A percentile compares a stretch with the other conserved stretches of the same genome.
These are phyloP conservation scores for Tenthredo mesomela DNA, from an alignment of 2,888 invertebrate species.

Conservation along the genomic window DNA sequence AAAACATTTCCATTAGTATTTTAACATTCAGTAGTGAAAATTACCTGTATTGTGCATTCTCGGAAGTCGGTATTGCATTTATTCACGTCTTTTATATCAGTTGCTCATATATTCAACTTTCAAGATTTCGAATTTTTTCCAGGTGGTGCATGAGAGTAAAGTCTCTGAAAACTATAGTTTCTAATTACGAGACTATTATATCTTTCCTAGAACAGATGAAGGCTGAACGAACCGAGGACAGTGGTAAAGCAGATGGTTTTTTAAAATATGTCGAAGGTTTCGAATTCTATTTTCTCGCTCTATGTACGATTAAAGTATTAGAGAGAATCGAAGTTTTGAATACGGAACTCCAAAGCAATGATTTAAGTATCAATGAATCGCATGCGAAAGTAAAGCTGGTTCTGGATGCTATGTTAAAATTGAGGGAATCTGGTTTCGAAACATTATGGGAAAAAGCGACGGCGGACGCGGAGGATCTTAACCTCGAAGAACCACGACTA, in stretches of 20 bases:
- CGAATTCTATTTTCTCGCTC: slow-evolving; percentile 40
- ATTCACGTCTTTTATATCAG: not conserved
- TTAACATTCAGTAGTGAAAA: not conserved
- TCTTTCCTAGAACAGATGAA: slow-evolving; percentile 37
- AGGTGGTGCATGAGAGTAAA: slow-evolving; percentile 31
- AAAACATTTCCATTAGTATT: slow-evolving; percentile 17
- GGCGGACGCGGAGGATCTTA: slow-evolving; percentile 24
- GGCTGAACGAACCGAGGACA: slow-evolving; percentile 29
- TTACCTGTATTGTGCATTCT: not conserved
- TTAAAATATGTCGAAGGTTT: slow-evolving; percentile 35
- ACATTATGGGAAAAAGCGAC: slow-evolving; percentile 46
- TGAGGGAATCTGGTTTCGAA: slow-evolving; percentile 44
- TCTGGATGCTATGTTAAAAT: slow-evolving; percentile 23
- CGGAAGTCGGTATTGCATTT: slow-evolving; percentile 9
- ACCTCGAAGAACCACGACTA: slow-evolving; percentile 49
- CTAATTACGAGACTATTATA: slow-evolving; percentile 46
- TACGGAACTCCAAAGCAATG: slow-evolving; percentile 39
- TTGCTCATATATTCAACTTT: slow-evolving; percentile 14
- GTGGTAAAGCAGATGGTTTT: slow-evolving; percentile 47
- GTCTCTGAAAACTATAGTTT: slow-evolving; percentile 48
- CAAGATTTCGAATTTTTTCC: slow-evolving; percentile 8
- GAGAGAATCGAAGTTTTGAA: slow-evolving; percentile 53
- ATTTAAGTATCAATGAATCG: slow-evolving; percentile 48
- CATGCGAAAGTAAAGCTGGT: slow-evolving; percentile 46
- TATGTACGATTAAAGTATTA: slow-evolving; percentile 49